Evolutionary conservation across 2,888 invertebrate species (phyloP).

Genomic region (Reticulitermes lucifugus): DNA sequence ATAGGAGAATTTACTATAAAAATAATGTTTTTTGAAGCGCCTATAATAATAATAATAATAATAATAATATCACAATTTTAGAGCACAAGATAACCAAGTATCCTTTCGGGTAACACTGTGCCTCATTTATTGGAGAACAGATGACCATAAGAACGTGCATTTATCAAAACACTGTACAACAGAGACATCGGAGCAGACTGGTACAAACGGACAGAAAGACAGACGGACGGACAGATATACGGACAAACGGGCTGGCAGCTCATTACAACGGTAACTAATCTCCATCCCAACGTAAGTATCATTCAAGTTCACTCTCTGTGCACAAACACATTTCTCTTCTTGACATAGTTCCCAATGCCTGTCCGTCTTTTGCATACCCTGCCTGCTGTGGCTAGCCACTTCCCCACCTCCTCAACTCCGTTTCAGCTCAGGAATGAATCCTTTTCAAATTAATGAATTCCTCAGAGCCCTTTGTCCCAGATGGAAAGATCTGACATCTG

Average conservation of each 20-base stretch:
- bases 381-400: neutral
- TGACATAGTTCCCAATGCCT: neutral
- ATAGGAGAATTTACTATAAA: no score
- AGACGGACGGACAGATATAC: neutral
- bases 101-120: neutral
- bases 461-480: neutral
- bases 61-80: neutral
- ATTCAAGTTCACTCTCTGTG: neutral
- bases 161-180: neutral
- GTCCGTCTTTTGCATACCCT: neutral
- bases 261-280: neutral
- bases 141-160: neutral
- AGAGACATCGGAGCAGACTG: neutral
- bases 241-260: neutral
- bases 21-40: neutral
- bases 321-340: slow-evolving; percentile 1
- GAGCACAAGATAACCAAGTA: neutral
- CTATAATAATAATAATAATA: neutral
- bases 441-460: slow-evolving; percentile 9
- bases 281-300: neutral
- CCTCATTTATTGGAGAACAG: neutral
- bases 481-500: slow-evolving; percentile 1
- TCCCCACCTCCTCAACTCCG: neutral
- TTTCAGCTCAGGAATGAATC: neutral
- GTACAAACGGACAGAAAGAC: neutral